These are phyloP conservation scores for Tigriopus japonicus DNA, from an alignment of 1,140 invertebrate species.

Conservation along the genomic window DNA sequence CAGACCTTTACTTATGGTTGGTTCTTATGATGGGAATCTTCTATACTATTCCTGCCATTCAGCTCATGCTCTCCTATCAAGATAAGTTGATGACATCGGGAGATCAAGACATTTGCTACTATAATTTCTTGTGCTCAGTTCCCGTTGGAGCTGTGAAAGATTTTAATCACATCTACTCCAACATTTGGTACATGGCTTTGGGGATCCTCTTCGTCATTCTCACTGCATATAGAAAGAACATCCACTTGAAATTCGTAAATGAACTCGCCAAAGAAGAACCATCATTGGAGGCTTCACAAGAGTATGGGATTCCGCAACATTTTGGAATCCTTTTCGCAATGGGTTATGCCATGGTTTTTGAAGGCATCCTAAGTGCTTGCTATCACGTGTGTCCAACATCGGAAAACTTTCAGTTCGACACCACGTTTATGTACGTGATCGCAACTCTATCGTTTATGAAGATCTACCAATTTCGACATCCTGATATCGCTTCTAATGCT, in stretches of 20 bases:
- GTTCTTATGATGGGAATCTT: slow-evolving; percentile 64
- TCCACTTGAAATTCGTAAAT: slow-evolving; percentile 10
- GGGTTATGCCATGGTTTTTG: slow-evolving; percentile 65
- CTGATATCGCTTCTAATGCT: slow-evolving; percentile 69
- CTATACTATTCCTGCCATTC: slow-evolving; percentile 68
- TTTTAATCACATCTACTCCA: slow-evolving; percentile 73
- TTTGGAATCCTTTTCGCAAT: slow-evolving; percentile 74
- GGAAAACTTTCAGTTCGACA: slow-evolving; percentile 80
- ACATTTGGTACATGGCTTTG: slow-evolving; percentile 66
- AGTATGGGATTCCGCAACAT: slow-evolving; percentile 58
- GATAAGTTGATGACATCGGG: slow-evolving; percentile 46
- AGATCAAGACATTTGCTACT: slow-evolving; percentile 76
- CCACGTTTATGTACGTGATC: slow-evolving; percentile 82
- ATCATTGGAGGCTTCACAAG: not conserved
- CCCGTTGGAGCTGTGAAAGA: slow-evolving; percentile 51
- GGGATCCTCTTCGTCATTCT: slow-evolving; percentile 40
- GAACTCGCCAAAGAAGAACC: slow-evolving; percentile 20
- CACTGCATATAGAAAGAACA: slow-evolving; percentile 16
- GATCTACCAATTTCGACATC: slow-evolving; percentile 73
- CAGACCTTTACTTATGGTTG: slow-evolving; percentile 55
- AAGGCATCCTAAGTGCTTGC: slow-evolving; percentile 66
- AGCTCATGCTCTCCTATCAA: slow-evolving; percentile 73
- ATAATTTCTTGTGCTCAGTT: slow-evolving; percentile 75
- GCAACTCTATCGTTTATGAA: slow-evolving; percentile 67
- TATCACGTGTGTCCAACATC: slow-evolving; percentile 75